Evolutionary conservation across 2,113 vertebrate species (phyloP), one percentile per base, ranked within the genome.

Genomic region (Myanophis thanlyinensis): DNA sequence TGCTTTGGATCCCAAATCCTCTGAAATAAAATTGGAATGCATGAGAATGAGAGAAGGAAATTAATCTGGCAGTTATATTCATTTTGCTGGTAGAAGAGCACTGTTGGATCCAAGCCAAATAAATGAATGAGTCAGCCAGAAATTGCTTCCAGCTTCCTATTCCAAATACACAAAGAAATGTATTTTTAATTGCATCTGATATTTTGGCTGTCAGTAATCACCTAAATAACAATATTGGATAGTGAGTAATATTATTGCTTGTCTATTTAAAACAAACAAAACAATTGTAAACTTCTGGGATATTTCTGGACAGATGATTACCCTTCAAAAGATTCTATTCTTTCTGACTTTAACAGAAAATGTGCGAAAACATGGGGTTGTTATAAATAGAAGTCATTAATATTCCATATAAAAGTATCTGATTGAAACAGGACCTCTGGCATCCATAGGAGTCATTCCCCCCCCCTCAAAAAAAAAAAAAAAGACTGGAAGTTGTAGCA

Each of bases 41-140:
- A 80, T 80, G 35, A 3, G 73, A 80, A 80, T 80, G 73, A 18
- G 18, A 80, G 35, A 80, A 80, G 73, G 73, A 80, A 44, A 80
- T 80, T 80, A 80, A 80, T 80, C 73, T 80, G 18, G 73, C 73
- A 80, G 73, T 80, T 80, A 18, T 44, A 20, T 44, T 80, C 73
- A 80, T 40, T 80, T 80, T 80, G 73, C 73, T 80, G 7, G 73
- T 44, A 80, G 73, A 80, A 44, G 73, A 44, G 35, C 35, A 9
- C 18, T 44, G 73, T 44, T 80, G 73, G 73, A 44, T 44, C 73
- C 35, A 44, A 80, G 62, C 84, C 62, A 95, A 92, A 95, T 94
- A 91, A 93, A 95, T 44, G 94, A 93, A 93, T 53, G 94, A 91
- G 93, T 94, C 94, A 97, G 96, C 93, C 95, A 95, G 95, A 94